phyloP scores from a whole-genome alignment of 23 tunicate species.

The Halocynthia aurantium region DNA sequence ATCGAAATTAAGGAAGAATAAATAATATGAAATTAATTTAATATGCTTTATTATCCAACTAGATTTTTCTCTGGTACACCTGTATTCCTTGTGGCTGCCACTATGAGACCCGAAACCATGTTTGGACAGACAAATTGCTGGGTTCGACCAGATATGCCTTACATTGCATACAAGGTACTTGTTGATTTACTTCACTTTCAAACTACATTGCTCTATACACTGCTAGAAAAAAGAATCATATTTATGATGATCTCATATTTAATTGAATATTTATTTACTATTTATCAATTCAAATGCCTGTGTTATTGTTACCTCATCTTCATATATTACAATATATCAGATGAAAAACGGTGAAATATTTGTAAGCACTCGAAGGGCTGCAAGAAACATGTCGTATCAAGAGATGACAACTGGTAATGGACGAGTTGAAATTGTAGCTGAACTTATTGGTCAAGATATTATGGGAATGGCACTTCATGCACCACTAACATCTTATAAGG shows the following conservation, averaged over 20 bases:
- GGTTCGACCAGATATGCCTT: conserved; percentile 78
- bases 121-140: conserved; percentile 99
- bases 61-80: conserved; percentile 20
- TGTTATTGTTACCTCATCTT: neutral
- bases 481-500: conserved; percentile 83
- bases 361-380: conserved; percentile 84
- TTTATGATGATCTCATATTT: neutral
- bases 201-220: neutral
- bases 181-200: neutral
- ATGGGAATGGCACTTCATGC: conserved; percentile 84
- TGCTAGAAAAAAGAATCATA: neutral
- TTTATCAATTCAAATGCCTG: neutral
- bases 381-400: conserved; percentile 91
- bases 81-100: conserved; percentile 87
- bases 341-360: conserved; percentile 79
- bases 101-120: conserved; percentile 97
- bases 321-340: conserved; percentile 12
- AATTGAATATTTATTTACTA: neutral
- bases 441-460: conserved; percentile 75
- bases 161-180: conserved; percentile 68
- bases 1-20: neutral
- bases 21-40: neutral
- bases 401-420: conserved; percentile 66
- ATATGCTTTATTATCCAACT: neutral
- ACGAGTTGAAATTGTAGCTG: conserved; percentile 59